A percentile compares a stretch with the other conserved stretches of the same genome.
phyloP scores from a whole-genome alignment of 2,888 invertebrate genomes.

The Ephialtes manifestator region DNA sequence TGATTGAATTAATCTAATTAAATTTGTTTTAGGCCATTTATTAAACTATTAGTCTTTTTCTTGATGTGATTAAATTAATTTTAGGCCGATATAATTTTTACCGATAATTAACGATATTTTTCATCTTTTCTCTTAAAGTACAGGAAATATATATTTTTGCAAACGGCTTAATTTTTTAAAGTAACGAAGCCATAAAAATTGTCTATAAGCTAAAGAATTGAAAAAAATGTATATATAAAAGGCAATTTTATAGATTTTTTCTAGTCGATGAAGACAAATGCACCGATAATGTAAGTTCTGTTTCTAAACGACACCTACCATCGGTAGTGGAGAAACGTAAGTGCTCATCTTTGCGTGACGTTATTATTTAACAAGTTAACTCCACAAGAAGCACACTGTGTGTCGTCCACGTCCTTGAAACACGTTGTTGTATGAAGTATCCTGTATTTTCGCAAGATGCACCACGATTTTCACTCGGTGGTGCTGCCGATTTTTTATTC shows the following conservation, averaged over 20 bases:
- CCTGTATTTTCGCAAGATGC: neutral
- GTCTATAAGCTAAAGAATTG: neutral
- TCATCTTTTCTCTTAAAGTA: neutral
- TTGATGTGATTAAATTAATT: too few relatives aligned
- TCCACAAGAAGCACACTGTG: conserved; percentile 13
- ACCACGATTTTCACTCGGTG: neutral
- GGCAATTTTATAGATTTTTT: neutral
- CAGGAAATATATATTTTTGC: neutral
- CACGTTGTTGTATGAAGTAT: neutral
- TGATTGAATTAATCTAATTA: too few relatives aligned
- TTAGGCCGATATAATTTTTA: neutral
- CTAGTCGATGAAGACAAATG: neutral
- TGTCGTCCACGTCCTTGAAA: conserved; percentile 17
- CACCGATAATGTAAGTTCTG: neutral
- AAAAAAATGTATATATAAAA: neutral
- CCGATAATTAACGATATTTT: neutral
- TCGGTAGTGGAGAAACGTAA: conserved; percentile 22
- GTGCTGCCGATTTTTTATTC: neutral
- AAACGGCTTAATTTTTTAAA: neutral
- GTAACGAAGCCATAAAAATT: neutral
- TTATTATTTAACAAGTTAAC: conserved; percentile 40
- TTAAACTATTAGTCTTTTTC: too few relatives aligned
- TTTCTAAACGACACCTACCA: conserved; percentile 51
- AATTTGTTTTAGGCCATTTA: too few relatives aligned
- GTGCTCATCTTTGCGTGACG: conserved; percentile 55